Conservation (phyloP, 37 sponge, comb jelly and placozoan species). For the Trichoplax adhaerens region DNA sequence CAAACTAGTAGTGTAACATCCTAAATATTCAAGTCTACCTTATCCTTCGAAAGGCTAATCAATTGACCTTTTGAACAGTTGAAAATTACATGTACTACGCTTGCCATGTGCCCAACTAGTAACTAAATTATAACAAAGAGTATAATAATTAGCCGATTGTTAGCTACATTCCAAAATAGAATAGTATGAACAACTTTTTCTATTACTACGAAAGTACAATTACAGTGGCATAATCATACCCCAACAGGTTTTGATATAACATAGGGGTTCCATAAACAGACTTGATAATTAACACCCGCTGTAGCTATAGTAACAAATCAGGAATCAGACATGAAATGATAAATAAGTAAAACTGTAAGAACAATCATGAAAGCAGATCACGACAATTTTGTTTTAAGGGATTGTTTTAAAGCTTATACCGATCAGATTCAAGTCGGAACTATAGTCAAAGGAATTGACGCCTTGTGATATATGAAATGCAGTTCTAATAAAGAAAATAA, state of each 20-base stretch:
- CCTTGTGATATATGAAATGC: too few relatives aligned
- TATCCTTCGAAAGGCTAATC: constrained; percentile 17
- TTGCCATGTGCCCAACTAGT: constrained; percentile 18
- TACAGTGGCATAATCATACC: background rate
- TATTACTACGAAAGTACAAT: background rate
- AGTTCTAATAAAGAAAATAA: too few relatives aligned
- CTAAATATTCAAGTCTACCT: background rate
- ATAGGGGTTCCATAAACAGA: background rate
- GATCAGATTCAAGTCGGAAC: too few relatives aligned
- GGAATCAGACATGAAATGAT: too few relatives aligned
- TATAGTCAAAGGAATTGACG: too few relatives aligned
- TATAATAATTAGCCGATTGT: background rate
- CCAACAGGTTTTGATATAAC: constrained; percentile 18
- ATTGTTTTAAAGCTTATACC: too few relatives aligned
- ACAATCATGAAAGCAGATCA: too few relatives aligned
- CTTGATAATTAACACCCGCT: too few relatives aligned
- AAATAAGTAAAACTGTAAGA: too few relatives aligned
- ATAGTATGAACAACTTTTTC: background rate
- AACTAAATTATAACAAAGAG: constrained; percentile 2
- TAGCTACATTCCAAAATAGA: background rate
- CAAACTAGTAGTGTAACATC: too few relatives aligned
- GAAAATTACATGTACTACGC: constrained; percentile 13
- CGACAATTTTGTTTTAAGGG: too few relatives aligned
- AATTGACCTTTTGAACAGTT: constrained; percentile 17
- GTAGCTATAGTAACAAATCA: too few relatives aligned